Evolutionary conservation across 1,140 invertebrate genomes (phyloP).

Genomic region (Nixonia krombeini): DNA sequence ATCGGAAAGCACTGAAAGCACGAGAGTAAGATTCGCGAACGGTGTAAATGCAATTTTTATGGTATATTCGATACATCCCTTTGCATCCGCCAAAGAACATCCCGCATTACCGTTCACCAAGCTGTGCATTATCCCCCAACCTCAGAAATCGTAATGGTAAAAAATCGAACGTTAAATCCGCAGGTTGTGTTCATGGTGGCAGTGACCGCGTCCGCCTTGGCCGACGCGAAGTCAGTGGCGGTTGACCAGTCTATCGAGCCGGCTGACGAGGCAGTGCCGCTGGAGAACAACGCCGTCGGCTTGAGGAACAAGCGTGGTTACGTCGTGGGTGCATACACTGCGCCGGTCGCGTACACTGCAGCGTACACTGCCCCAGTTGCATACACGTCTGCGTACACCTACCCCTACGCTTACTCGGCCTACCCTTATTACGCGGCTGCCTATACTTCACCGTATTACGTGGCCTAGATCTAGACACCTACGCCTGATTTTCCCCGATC

Average conservation of each 20-base stretch:
- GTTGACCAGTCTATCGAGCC: constrained; percentile 48
- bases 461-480: constrained; percentile 31
- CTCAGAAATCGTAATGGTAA: too few species aligned
- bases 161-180: neutral
- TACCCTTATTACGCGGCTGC: constrained; percentile 58
- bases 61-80: neutral
- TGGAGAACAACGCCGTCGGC: constrained; percentile 4
- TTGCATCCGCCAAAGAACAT: too few species aligned
- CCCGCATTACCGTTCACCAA: too few species aligned
- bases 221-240: constrained; percentile 7
- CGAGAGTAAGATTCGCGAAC: neutral
- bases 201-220: constrained; percentile 44
- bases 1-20: too few species aligned
- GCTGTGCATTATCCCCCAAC: too few species aligned
- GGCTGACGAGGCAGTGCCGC: constrained; percentile 21
- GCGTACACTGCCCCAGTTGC: constrained; percentile 50
- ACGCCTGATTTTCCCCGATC: neutral
- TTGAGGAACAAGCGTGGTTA: constrained; percentile 54
- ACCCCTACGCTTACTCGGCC: constrained; percentile 54
- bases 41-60: neutral
- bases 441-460: constrained; percentile 54
- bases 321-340: constrained; percentile 54
- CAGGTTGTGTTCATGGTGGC: constrained; percentile 50
- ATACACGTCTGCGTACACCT: constrained; percentile 50
- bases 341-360: constrained; percentile 52